Conservation (phyloP, 2,113 vertebrate species). For the Neogobius melanostomus region DNA sequence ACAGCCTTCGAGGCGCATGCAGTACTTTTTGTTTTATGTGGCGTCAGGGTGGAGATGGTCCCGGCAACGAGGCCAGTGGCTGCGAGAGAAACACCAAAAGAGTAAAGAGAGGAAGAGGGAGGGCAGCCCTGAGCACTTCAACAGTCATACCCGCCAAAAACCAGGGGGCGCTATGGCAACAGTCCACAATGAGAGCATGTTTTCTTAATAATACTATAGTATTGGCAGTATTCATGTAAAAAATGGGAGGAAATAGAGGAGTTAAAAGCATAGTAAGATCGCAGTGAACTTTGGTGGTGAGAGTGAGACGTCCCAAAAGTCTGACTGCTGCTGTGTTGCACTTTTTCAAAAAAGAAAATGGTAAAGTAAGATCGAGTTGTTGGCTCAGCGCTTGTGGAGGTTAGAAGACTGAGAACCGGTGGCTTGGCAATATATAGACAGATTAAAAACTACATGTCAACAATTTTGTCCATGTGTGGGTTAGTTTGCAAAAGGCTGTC, state of each 20-base stretch:
- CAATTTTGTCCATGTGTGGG: slow-evolving; percentile 52
- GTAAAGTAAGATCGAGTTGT: slow-evolving; percentile 6
- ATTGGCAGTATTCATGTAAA: slow-evolving; percentile 65
- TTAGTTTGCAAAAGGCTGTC: slow-evolving; percentile 45
- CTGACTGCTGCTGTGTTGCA: slow-evolving; percentile 22
- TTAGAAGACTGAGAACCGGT: slow-evolving; percentile 25
- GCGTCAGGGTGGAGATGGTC: slow-evolving; percentile 30
- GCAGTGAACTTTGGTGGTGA: slow-evolving; percentile 36
- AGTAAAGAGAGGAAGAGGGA: not conserved
- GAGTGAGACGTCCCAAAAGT: slow-evolving; percentile 18
- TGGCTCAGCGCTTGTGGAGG: slow-evolving; percentile 57
- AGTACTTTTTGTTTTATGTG: not conserved
- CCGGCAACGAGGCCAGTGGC: slow-evolving; percentile 1
- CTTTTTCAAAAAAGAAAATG: slow-evolving; percentile 5
- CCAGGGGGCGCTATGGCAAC: slow-evolving; percentile 51
- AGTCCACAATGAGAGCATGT: slow-evolving; percentile 36
- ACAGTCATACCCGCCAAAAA: slow-evolving; percentile 26
- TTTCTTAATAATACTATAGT: slow-evolving; percentile 22
- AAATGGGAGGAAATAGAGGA: slow-evolving; percentile 16
- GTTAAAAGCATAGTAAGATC: slow-evolving; percentile 59
- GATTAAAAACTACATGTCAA: slow-evolving; percentile 36
- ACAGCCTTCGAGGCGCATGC: slow-evolving; percentile 7
- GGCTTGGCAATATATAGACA: slow-evolving; percentile 66
- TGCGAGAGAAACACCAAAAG: slow-evolving; percentile 10
- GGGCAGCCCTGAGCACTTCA: slow-evolving; percentile 30